Evolutionary conservation across 2,797 vertebrate species (phyloP).

Genomic region (Spea hammondii): DNA sequence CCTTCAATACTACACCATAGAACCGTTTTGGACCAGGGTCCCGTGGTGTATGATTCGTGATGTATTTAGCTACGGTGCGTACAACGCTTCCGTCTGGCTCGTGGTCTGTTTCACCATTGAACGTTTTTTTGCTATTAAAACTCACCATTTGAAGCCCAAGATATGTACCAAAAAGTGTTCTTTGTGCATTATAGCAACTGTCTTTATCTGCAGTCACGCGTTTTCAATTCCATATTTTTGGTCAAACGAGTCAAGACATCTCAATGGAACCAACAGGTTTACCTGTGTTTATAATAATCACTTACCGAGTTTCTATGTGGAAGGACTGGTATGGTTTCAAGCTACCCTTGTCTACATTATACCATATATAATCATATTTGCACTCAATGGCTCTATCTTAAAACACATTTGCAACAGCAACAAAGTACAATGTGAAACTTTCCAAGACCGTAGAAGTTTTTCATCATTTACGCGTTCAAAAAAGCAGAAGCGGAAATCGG

Average conservation of each 20-base stretch:
- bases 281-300: conserved; percentile 59
- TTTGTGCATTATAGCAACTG: conserved; percentile 50
- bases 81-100: conserved; percentile 64
- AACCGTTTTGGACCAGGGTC: conserved; percentile 61
- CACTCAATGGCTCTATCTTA: conserved; percentile 62
- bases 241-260: conserved; percentile 59
- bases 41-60: conserved; percentile 65
- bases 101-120: conserved; percentile 66
- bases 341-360: conserved; percentile 59
- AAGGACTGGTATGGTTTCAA: conserved; percentile 64
- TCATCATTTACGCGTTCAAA: conserved; percentile 44
- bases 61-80: conserved; percentile 61
- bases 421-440: conserved; percentile 52
- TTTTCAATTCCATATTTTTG: conserved; percentile 63
- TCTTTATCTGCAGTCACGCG: conserved; percentile 58
- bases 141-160: conserved; percentile 56
- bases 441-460: conserved; percentile 1
- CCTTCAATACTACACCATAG: conserved; percentile 57
- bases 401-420: conserved; percentile 60
- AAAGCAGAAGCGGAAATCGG: conserved; percentile 62
- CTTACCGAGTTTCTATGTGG: conserved; percentile 52
- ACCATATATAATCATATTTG: conserved; percentile 62
- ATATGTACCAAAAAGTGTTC: conserved; percentile 56
- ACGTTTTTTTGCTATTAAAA: conserved; percentile 62
- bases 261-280: conserved; percentile 48